Evolutionary conservation across 2,113 vertebrate genomes (phyloP).

Genomic region (Myrmecobius fasciatus): DNA sequence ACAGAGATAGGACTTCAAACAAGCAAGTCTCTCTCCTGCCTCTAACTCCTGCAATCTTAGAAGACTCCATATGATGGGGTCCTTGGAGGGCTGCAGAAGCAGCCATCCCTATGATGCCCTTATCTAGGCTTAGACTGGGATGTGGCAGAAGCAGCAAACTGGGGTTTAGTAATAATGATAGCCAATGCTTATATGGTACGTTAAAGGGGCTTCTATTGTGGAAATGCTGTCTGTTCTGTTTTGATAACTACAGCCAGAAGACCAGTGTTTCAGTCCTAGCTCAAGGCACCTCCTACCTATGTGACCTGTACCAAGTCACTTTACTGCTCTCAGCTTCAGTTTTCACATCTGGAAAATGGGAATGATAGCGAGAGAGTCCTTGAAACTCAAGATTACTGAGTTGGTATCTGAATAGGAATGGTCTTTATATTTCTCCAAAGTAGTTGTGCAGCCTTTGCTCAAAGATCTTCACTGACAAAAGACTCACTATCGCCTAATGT

Average conservation of each 20-base stretch:
- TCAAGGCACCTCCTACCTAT: background rate
- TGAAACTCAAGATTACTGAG: background rate
- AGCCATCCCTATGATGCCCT: background rate
- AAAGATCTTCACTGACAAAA: background rate
- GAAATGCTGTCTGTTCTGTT: background rate
- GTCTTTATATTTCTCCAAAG: background rate
- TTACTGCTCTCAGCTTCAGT: background rate
- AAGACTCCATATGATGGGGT: background rate
- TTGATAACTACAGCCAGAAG: background rate
- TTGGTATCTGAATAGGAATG: background rate
- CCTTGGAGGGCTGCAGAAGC: background rate
- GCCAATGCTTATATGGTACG: background rate
- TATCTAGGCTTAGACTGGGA: background rate
- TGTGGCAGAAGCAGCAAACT: background rate
- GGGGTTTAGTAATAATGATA: background rate
- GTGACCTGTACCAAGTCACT: background rate
- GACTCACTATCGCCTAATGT: background rate
- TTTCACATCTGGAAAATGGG: background rate
- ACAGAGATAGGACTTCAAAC: background rate
- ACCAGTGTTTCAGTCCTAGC: background rate
- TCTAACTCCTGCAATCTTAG: background rate
- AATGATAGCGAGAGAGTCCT: background rate
- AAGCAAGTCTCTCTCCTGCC: background rate
- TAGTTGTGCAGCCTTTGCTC: background rate
- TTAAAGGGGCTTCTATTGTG: background rate